phyloP scores from a whole-genome alignment of 2,797 vertebrate species.

The Clarias platycephalus region DNA sequence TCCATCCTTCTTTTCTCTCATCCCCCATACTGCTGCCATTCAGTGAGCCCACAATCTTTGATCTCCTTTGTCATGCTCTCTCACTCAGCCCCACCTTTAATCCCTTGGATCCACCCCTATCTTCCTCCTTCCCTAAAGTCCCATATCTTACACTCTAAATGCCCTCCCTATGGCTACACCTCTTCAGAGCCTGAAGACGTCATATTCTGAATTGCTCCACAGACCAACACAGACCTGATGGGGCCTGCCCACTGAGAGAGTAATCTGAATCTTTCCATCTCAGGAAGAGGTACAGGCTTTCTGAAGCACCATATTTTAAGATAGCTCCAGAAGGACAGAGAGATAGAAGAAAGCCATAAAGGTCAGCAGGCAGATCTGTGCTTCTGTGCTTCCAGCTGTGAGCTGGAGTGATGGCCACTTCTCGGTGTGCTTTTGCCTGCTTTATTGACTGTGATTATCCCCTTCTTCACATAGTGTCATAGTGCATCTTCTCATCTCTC shows the following conservation, averaged over 20 bases:
- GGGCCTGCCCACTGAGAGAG: background rate
- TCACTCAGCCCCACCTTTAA: slow-evolving; percentile 38
- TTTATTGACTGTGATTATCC: slow-evolving; percentile 64
- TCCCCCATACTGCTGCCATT: slow-evolving; percentile 36
- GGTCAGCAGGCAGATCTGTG: slow-evolving; percentile 71
- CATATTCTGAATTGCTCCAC: background rate
- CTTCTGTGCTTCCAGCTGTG: slow-evolving; percentile 29
- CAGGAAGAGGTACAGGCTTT: slow-evolving; percentile 59
- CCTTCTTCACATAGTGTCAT: background rate
- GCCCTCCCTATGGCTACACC: slow-evolving; percentile 27
- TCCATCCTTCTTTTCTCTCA: slow-evolving; percentile 18
- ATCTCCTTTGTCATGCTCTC: slow-evolving; percentile 41
- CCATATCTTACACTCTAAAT: slow-evolving; percentile 42
- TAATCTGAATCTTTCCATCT: slow-evolving; percentile 35
- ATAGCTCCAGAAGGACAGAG: slow-evolving; percentile 63
- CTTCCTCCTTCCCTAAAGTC: slow-evolving; percentile 22
- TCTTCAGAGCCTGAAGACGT: slow-evolving; percentile 24
- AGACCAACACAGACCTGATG: slow-evolving; percentile 15
- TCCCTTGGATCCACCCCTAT: slow-evolving; percentile 42
- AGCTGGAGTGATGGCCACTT: slow-evolving; percentile 32
- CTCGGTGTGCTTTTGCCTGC: slow-evolving; percentile 68
- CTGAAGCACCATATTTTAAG: slow-evolving; percentile 66
- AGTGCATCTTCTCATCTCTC: slow-evolving; percentile 31
- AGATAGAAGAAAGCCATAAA: slow-evolving; percentile 74
- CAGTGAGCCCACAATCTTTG: slow-evolving; percentile 39